phyloP scores from a whole-genome alignment of 2,888 invertebrate species.

The Sycophila texana region DNA sequence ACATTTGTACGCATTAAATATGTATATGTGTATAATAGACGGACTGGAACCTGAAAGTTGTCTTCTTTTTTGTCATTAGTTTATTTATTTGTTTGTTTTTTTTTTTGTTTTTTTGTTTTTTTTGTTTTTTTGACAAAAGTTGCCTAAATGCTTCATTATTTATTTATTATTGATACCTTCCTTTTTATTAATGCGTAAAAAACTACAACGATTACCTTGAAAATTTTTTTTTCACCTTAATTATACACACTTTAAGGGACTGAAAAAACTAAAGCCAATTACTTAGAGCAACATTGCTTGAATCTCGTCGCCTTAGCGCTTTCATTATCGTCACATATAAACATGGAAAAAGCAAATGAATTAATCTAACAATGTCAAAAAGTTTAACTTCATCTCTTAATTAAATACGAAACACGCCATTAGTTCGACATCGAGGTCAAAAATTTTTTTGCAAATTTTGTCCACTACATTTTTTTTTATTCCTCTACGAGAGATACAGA shows the following conservation, averaged over 20 bases:
- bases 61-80: conserved; percentile 10
- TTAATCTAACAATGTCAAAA: conserved; percentile 13
- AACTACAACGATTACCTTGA: conserved; percentile 45
- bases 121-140: conserved; percentile 37
- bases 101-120: conserved; percentile 12
- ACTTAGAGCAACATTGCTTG: conserved; percentile 18
- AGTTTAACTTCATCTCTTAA: conserved; percentile 7
- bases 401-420: conserved; percentile 8
- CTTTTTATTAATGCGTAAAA: conserved; percentile 50
- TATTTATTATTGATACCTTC: conserved; percentile 25
- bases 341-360: conserved; percentile 38
- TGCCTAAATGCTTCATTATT: conserved; percentile 29
- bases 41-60: conserved; percentile 45
- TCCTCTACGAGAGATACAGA: conserved; percentile 25
- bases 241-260: neutral
- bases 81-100: conserved; percentile 17
- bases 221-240: conserved; percentile 10
- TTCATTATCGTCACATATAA: conserved; percentile 24
- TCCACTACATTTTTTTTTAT: conserved; percentile 20
- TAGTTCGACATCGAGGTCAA: neutral
- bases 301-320: conserved; percentile 1
- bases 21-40: conserved; percentile 24
- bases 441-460: neutral
- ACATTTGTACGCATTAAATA: conserved; percentile 18
- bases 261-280: conserved; percentile 14